Percentiles rank a stretch among this genome's conserved stretches.
Evolutionary conservation across 2,797 vertebrate genomes (phyloP).

Genomic region (Pangasius larnaudii): DNA sequence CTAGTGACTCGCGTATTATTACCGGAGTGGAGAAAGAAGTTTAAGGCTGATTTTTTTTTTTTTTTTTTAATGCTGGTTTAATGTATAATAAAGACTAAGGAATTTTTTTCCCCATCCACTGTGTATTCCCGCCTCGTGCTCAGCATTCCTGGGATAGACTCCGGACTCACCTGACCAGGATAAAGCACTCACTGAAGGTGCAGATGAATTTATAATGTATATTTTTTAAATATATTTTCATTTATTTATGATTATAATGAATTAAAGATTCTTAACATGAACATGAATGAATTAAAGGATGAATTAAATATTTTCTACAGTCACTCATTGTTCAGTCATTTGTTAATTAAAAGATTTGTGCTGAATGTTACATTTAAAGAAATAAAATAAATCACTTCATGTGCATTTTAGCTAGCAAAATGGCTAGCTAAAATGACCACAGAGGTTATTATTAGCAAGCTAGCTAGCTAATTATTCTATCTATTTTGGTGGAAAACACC

Average conservation of each 20-base stretch:
- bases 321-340: background rate
- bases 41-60: background rate
- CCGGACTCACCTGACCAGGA: background rate
- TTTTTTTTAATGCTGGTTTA: background rate
- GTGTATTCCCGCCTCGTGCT: background rate
- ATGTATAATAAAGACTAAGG: background rate
- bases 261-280: too few relatives aligned
- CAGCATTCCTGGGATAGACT: background rate
- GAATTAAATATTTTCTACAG: too few relatives aligned
- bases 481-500: background rate
- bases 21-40: background rate
- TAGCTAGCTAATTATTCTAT: background rate
- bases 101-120: background rate
- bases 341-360: too few relatives aligned
- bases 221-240: background rate
- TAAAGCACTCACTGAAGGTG: background rate
- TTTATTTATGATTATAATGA: background rate
- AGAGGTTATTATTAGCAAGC: background rate
- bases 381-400: background rate
- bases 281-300: too few relatives aligned
- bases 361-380: background rate
- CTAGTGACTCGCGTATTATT: conserved; percentile 74
- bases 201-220: background rate
- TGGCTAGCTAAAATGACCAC: background rate
- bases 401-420: too few relatives aligned